Base-by-base conservation (phyloP, 2,797 vertebrate species). In the Galaxias olidus region DNA sequence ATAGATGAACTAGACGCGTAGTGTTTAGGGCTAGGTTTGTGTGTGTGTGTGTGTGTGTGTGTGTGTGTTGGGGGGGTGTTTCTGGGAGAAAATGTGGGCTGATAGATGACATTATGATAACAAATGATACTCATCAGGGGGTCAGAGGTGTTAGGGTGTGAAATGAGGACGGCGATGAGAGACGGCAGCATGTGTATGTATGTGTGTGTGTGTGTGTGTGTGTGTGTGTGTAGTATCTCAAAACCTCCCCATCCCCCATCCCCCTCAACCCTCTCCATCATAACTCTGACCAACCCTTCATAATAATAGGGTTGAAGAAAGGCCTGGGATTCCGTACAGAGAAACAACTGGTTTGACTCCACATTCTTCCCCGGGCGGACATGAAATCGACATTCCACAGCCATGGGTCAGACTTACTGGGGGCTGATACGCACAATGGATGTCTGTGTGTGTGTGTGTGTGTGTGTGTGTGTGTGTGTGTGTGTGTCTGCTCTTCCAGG, bases 71-170 rank as follows among this genome's bases (percentile, higher is more conserved):
- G 48, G 1, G 48, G 48, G 10, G 48, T 5, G 48, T n/a, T 12
- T 49, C 8, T 41, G 11, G n/a, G 54, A 56, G 30, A 30, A 30
- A 30, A 2, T 30, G 6, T 30, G 30, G 30, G 30, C 30, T 30
- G 30, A 30, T 30, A 14, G 30, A 56, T 41, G 54, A 56, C 40
- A 30, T 41, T 41, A 56, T 41, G 11, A 56, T 41, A 56, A 56
- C 30, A 56, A 42, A 42, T 53, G 18, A 53, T 43, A 30, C 40
- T 56, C 54, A 56, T 56, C 54, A 56, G 14, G 5, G 30, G 54
- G 30, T 41, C 54, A 41, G 52, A 54, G 52, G 11, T 41, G 52
- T 42, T 30, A 56, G 40, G 30, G 30, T 13, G 12, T 56, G 7
- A 56, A 43, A 15, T 15, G 54, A 42, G 54, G 30, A 56, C 30